A percentile compares a stretch with the other conserved stretches of the same genome.
Evolutionary conservation across 2,888 invertebrate species (phyloP).

Genomic region (Sarcophaga variegata): DNA sequence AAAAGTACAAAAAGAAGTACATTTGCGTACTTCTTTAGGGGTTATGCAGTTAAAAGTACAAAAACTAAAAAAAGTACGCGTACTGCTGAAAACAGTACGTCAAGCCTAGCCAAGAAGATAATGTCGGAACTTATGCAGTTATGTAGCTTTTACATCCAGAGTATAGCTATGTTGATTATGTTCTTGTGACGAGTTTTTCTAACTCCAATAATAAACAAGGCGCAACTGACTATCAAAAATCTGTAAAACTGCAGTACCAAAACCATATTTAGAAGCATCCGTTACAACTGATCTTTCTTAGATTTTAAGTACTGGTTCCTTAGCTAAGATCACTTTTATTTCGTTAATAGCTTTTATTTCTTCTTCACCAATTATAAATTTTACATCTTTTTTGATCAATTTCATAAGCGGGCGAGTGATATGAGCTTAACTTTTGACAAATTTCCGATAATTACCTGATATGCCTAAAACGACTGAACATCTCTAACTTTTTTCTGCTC

Average conservation of each 20-base stretch:
- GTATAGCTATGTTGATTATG: slow-evolving; percentile 50
- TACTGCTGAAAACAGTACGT: too few species aligned
- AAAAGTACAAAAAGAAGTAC: too few species aligned
- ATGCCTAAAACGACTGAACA: slow-evolving; percentile 20
- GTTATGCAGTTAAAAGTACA: too few species aligned
- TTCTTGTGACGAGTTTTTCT: slow-evolving; percentile 46
- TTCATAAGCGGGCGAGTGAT: slow-evolving; percentile 15
- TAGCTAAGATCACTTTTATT: slow-evolving; percentile 17
- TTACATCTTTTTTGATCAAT: slow-evolving; percentile 15
- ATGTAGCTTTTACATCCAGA: slow-evolving; percentile 50
- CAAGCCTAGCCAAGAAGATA: slow-evolving; percentile 35
- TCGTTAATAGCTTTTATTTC: not conserved
- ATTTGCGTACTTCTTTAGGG: too few species aligned
- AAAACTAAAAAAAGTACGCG: too few species aligned
- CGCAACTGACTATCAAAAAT: slow-evolving; percentile 51
- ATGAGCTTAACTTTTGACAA: slow-evolving; percentile 14
- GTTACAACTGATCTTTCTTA: slow-evolving; percentile 53
- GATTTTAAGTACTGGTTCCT: slow-evolving; percentile 53
- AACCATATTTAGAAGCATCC: slow-evolving; percentile 66
- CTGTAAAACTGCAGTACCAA: slow-evolving; percentile 63
- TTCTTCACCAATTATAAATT: not conserved
- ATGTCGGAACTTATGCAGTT: slow-evolving; percentile 52
- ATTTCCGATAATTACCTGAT: slow-evolving; percentile 17
- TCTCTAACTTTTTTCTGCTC: slow-evolving; percentile 39
- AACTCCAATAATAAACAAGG: slow-evolving; percentile 53